A percentile compares a stretch with the other conserved stretches of the same genome.
These are phyloP conservation scores for Onychomys arenicola DNA, from an alignment of 2,797 vertebrate genomes.

Conservation along the genomic window DNA sequence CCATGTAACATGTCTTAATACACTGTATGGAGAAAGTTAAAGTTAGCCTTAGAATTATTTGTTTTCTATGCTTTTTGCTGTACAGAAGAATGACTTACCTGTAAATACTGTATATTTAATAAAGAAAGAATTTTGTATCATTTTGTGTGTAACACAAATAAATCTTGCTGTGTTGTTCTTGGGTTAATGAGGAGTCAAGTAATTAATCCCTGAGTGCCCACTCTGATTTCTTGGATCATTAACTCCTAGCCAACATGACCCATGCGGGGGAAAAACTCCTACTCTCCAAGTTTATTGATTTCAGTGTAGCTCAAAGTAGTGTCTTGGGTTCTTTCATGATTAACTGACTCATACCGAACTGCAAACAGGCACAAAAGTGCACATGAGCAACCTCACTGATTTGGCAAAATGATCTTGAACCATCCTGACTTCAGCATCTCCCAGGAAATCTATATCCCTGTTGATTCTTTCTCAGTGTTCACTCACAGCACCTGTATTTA, in stretches of 20 bases:
- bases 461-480: fast-evolving
- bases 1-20: conserved; percentile 87
- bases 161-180: conserved; percentile 83
- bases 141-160: conserved; percentile 89
- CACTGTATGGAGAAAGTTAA: conserved; percentile 82
- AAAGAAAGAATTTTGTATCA: conserved; percentile 93
- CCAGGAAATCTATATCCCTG: fast-evolving
- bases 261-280: conserved; percentile 66
- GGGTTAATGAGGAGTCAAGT: conserved; percentile 68
- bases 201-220: conserved; percentile 45
- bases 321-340: conserved; percentile 36
- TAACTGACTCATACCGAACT: neutral
- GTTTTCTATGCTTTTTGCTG: conserved; percentile 94
- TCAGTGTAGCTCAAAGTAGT: conserved; percentile 67
- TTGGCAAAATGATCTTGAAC: neutral
- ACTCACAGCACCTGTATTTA: neutral
- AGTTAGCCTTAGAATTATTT: conserved; percentile 90
- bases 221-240: conserved; percentile 72
- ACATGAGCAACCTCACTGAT: neutral
- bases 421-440: neutral
- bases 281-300: conserved; percentile 74
- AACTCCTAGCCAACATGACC: conserved; percentile 49
- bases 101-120: conserved; percentile 97
- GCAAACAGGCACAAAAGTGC: neutral
- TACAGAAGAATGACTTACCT: conserved; percentile 91